Base-by-base conservation (phyloP, 35 echinoderm and acorn worm species). In the Hemicentrotus pulcherrimus region DNA sequence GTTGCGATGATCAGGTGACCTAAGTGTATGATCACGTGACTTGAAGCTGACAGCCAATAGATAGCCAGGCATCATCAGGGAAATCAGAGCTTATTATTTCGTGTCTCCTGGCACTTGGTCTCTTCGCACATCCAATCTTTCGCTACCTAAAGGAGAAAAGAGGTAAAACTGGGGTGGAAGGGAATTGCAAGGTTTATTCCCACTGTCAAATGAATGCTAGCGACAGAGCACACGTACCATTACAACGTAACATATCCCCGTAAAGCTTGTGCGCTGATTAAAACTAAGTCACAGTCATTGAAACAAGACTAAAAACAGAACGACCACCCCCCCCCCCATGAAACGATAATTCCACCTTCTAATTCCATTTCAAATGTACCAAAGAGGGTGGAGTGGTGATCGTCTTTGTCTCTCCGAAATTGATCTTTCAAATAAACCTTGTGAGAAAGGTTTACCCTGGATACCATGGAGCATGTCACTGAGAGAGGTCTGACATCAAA, bases 31-130 rank as follows among this genome's bases (percentile, higher is more conserved):
- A 78, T 78, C 22, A 78, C 28, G 24, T 78, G 65, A 78, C 65
- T 78, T 22, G 65, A 78, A 78, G 65, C 65, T 78, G 65, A 28
- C 65, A 78, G 24, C 65, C 65, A 78, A 78, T 78, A 78, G 65
- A 22, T 78, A n/a, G 22, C 65, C 65, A 22, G 65, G 22, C 22
- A 7, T 78, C 65, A 78, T 78, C 22, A 78, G 65, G 65, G 65
- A 78, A 78, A 78, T 78, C 65, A 78, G 28, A 78, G 65, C 65
- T 78, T 78, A 78, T 78, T 78, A 78, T 78, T 78, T 22, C 65
- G 19, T 78, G 28, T 78, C 65, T 78, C 65, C 65, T 7, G 65
- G 22, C 65, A 5, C 28, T 22, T 7, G 28, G 65, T 78, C 65
- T 78, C 65, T 78, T n/a, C n/a, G 65, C 65, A 78, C 65, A n/a